Base-by-base conservation (phyloP, 2,113 vertebrate genomes). In the Microcebus murinus region DNA sequence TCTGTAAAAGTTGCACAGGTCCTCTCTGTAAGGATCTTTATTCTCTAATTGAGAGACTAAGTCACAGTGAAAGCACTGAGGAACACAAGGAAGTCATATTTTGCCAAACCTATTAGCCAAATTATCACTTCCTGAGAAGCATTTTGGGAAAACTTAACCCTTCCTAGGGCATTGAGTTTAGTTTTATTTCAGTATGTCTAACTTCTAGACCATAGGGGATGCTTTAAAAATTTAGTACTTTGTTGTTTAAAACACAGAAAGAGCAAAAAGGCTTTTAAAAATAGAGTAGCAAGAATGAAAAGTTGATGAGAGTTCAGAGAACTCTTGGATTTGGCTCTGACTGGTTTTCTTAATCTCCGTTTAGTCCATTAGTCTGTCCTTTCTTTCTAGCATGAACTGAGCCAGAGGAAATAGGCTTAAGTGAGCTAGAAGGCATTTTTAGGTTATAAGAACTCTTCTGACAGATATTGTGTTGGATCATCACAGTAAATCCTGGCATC, bases 151-250 rank as follows among this genome's bases (percentile, higher is more conserved):
- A 95, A 83, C 4, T 21, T 80, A 81, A 71, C n/a, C n/a, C 36
- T 73, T 90, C 10, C 12, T 57, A 34, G 34, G 55, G 6, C 25
- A 34, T 27, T 61, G 59, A 76, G 27, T 71, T 80, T 48, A 48
- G 12, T 79, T 83, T 91, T 70, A 36, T 76, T 91, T 82, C 15
- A n/a, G 8, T 55, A 48, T 57, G 20, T 85, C 31, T 91, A 36
- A 90, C 31, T 90, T 84, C 7, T 80, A 83, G 36, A 86, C 14
- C 10, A 59, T 36, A 4, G 36, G 25, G 59, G 31, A 9, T 74
- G 21, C 61, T 96, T 96, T 77, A 77, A 90, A 95, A 82, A 50
- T 81, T 68, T 74, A 95, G 45, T 88, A 31, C 52, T 89, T 86
- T 55, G 1, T 77, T 29, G 12, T 82, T 95, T 92, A 65, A 96